phyloP scores from a whole-genome alignment of 1,140 invertebrate genomes.

The Scaptomyza pallida region DNA sequence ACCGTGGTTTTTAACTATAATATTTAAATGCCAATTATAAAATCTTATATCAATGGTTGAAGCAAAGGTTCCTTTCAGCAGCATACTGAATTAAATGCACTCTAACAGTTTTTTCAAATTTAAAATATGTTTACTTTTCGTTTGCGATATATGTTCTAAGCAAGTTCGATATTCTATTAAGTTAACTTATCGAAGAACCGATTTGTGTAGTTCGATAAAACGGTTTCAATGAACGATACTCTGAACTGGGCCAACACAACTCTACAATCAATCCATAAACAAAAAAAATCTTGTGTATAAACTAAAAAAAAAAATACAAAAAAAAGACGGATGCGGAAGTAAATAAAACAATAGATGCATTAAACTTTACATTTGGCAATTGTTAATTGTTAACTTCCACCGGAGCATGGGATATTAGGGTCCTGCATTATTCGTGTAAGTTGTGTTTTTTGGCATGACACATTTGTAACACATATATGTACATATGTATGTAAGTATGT shows the following conservation, averaged over 20 bases:
- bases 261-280: slow-evolving; percentile 71
- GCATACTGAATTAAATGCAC: too few relatives aligned
- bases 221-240: slow-evolving; percentile 19
- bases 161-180: slow-evolving; percentile 5
- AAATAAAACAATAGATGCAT: slow-evolving; percentile 26
- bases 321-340: slow-evolving; percentile 46
- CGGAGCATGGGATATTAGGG: slow-evolving; percentile 53
- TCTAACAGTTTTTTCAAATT: too few relatives aligned
- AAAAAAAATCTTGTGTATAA: slow-evolving; percentile 66
- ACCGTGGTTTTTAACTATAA: background rate
- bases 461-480: slow-evolving; percentile 46
- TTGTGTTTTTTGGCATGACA: slow-evolving; percentile 50
- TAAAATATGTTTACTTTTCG: background rate
- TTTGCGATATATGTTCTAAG: background rate
- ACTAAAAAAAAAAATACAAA: slow-evolving; percentile 62
- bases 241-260: slow-evolving; percentile 43
- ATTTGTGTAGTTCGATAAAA: slow-evolving; percentile 26
- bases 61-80: background rate
- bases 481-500: slow-evolving; percentile 27
- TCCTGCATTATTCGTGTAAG: slow-evolving; percentile 46
- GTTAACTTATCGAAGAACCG: background rate
- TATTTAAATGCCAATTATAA: too few relatives aligned
- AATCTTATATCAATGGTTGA: too few relatives aligned
- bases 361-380: slow-evolving; percentile 33
- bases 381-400: slow-evolving; percentile 52